Evolutionary conservation across 1,140 invertebrate species (phyloP).

Genomic region (Bursaphelenchus mucronatus): DNA sequence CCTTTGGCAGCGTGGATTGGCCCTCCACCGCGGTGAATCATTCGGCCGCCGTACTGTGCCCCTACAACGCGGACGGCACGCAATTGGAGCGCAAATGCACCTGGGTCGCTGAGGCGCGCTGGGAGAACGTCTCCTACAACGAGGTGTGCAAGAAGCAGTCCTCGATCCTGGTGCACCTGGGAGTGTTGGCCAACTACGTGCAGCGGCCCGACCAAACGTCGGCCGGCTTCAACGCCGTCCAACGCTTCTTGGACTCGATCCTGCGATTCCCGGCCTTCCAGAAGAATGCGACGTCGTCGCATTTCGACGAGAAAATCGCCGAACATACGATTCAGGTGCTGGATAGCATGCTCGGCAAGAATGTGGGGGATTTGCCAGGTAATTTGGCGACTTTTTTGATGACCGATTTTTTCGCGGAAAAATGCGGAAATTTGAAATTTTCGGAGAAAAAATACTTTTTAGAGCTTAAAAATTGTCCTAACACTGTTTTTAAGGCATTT

Average conservation of each 20-base stretch:
- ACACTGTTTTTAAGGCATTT: no score
- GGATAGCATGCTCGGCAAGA: constrained; percentile 31
- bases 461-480: no score
- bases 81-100: constrained; percentile 34
- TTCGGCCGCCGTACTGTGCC: constrained; percentile 34
- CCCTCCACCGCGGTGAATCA: constrained; percentile 38
- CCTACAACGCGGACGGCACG: constrained; percentile 43
- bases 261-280: constrained; percentile 43
- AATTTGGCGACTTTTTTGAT: no score
- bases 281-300: constrained; percentile 22
- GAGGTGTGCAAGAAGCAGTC: constrained; percentile 43
- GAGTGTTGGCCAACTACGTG: constrained; percentile 47
- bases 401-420: no score
- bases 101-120: constrained; percentile 35
- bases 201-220: constrained; percentile 42
- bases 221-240: constrained; percentile 43
- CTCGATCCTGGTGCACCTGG: constrained; percentile 46
- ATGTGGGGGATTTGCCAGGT: constrained; percentile 34
- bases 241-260: constrained; percentile 39
- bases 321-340: constrained; percentile 48
- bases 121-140: constrained; percentile 38
- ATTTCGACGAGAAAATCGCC: constrained; percentile 50
- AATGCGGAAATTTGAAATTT: no score
- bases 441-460: no score
- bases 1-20: constrained; percentile 45